These are phyloP conservation scores for Sapajus apella DNA, from an alignment of 2,113 vertebrate genomes.

Conservation along the genomic window DNA sequence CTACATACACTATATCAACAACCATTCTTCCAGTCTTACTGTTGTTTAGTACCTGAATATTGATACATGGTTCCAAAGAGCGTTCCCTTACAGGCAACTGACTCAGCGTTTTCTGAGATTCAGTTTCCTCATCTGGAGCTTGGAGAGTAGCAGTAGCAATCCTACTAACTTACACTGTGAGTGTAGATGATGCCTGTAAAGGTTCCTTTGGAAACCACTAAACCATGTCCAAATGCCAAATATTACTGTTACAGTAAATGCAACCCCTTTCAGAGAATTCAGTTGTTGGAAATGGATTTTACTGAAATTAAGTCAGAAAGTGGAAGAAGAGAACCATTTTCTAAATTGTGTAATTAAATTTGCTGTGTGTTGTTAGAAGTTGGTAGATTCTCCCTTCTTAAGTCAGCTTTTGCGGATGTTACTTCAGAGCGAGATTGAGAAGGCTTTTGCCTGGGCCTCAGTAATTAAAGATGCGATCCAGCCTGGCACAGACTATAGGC, in stretches of 20 bases:
- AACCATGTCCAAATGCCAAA: neutral
- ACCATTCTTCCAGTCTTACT: neutral
- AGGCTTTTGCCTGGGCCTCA: neutral
- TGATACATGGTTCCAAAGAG: neutral
- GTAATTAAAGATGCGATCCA: neutral
- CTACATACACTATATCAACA: neutral
- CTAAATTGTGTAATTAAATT: neutral
- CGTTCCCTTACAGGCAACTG: neutral
- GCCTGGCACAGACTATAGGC: neutral
- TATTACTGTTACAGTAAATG: neutral
- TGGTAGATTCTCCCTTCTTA: neutral
- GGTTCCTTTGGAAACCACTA: neutral
- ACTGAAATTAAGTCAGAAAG: neutral
- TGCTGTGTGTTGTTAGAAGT: neutral
- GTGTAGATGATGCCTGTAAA: neutral
- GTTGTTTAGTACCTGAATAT: neutral
- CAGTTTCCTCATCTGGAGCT: neutral
- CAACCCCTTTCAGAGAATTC: neutral
- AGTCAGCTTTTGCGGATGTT: neutral
- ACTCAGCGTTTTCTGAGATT: neutral
- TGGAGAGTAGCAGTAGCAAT: neutral
- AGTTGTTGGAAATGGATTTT: conserved; percentile 5
- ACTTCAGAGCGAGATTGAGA: neutral
- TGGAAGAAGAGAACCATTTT: neutral
- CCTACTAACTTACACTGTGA: neutral